Evolutionary conservation across 2,797 vertebrate species (phyloP).

Genomic region (Diplodus puntazzo): DNA sequence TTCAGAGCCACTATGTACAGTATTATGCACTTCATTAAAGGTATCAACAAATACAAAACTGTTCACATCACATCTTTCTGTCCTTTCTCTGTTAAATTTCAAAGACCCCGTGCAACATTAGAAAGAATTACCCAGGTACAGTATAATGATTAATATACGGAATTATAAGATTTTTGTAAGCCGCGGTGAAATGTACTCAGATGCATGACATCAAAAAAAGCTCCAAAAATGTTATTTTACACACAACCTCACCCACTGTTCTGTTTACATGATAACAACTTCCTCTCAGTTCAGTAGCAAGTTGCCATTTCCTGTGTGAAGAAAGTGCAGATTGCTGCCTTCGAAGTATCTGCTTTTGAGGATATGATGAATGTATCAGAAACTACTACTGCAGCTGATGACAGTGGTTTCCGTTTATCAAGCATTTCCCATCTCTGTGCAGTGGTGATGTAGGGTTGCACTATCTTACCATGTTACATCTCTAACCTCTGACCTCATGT

Average conservation of each 20-base stretch:
- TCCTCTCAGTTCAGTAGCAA: constrained; percentile 3
- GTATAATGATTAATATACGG: background rate
- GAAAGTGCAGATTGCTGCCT: background rate
- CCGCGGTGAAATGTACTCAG: no score
- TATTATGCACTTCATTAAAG: no score
- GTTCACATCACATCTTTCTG: no score
- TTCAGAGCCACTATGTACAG: no score
- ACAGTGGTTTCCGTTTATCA: background rate
- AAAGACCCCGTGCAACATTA: background rate
- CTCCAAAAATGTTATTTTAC: background rate
- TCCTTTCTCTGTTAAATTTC: background rate
- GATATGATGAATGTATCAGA: background rate
- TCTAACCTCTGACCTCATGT: no score
- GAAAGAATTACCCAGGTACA: background rate
- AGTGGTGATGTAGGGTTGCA: no score
- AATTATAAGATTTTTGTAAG: no score
- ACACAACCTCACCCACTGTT: background rate
- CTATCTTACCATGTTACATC: no score
- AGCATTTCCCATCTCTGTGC: no score
- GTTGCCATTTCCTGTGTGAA: constrained; percentile 1
- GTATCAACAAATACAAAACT: no score
- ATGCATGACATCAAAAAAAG: background rate
- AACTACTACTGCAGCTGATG: background rate
- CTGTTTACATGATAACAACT: background rate
- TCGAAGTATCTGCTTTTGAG: background rate